Evolutionary conservation across 2,113 vertebrate genomes (phyloP).

Genomic region (Anhinga anhinga): DNA sequence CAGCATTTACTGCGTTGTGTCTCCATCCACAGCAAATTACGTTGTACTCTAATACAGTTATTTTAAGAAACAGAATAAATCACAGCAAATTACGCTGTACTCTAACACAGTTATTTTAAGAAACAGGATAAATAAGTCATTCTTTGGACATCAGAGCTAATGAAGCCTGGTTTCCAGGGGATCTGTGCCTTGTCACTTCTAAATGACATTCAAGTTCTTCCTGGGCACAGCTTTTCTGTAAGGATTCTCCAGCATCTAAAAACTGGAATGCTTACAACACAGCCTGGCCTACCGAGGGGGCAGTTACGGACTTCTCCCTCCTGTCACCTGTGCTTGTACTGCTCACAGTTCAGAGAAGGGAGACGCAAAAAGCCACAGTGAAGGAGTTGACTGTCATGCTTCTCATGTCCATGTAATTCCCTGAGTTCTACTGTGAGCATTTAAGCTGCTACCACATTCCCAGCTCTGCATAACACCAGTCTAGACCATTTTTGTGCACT

Average conservation of each 20-base stretch:
- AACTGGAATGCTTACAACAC: fast-evolving
- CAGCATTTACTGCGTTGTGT: neutral
- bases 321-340: neutral
- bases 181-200: constrained; percentile 26
- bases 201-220: neutral
- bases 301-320: neutral
- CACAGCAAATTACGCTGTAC: neutral
- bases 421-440: neutral
- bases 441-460: neutral
- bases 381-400: neutral
- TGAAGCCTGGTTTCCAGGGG: constrained; percentile 4
- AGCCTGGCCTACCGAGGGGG: neutral
- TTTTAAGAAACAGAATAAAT: neutral
- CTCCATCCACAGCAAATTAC: neutral
- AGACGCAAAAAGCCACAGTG: neutral
- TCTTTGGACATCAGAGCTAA: neutral
- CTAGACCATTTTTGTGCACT: neutral
- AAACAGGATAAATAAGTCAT: constrained; percentile 26
- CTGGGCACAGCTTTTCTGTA: neutral
- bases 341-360: neutral
- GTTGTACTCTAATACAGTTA: neutral
- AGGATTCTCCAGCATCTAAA: neutral
- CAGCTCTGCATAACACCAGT: neutral
- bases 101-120: constrained; percentile 17
- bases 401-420: neutral